phyloP scores from a whole-genome alignment of 1,140 invertebrate species.

The Listronotus bonariensis region DNA sequence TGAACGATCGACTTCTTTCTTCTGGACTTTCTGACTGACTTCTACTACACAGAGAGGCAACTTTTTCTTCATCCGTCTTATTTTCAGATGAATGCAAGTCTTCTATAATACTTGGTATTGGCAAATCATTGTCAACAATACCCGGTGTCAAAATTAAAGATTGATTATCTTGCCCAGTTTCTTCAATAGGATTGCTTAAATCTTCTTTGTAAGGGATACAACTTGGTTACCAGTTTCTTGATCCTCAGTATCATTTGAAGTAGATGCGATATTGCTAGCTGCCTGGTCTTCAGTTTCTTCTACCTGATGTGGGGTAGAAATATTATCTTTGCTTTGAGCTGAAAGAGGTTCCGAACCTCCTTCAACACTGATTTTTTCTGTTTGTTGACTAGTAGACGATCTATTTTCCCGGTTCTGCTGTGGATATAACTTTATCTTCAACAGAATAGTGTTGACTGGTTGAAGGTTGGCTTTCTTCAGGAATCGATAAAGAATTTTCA shows the following conservation, averaged over 20 bases:
- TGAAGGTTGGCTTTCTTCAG: too few relatives aligned
- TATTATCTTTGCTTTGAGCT: not conserved
- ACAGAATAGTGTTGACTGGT: too few relatives aligned
- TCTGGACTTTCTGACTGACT: not conserved
- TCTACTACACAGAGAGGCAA: slow-evolving; percentile 13
- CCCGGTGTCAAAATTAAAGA: not conserved
- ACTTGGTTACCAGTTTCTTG: not conserved
- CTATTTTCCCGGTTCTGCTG: too few relatives aligned
- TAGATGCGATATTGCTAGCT: not conserved
- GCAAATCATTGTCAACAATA: not conserved
- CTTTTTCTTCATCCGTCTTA: slow-evolving; percentile 36
- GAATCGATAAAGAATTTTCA: too few relatives aligned
- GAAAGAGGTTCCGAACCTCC: not conserved
- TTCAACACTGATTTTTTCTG: not conserved
- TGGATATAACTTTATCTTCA: too few relatives aligned
- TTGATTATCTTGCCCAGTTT: not conserved
- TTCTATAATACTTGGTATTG: not conserved
- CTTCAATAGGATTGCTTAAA: not conserved
- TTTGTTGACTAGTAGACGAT: too few relatives aligned
- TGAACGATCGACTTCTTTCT: not conserved
- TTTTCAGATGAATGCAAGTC: slow-evolving; percentile 23
- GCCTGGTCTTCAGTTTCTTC: slow-evolving; percentile 8
- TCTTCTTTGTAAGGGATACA: not conserved
- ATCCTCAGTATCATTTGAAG: not conserved
- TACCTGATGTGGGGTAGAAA: not conserved